Conservation (phyloP, 1,140 invertebrate species). For the Calycopis cecrops region DNA sequence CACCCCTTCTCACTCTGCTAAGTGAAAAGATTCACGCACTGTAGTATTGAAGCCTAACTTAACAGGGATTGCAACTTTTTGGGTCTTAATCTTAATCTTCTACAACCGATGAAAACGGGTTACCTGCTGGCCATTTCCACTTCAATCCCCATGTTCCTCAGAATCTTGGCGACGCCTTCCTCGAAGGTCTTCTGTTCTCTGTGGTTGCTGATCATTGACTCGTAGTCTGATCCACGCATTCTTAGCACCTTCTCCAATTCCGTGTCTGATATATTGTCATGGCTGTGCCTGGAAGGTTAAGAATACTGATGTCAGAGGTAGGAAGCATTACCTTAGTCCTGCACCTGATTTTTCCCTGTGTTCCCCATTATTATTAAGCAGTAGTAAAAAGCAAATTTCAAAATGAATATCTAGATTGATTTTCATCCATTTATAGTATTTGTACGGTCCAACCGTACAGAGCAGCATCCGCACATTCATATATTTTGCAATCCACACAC, state of each 20-base stretch:
- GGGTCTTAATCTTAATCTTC: background rate
- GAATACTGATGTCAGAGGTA: no score
- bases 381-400: background rate
- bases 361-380: background rate
- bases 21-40: no score
- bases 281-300: slow-evolving; percentile 74
- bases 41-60: no score
- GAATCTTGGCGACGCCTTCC: slow-evolving; percentile 78
- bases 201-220: slow-evolving; percentile 85
- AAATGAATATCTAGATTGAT: background rate
- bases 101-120: background rate
- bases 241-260: slow-evolving; percentile 83
- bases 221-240: slow-evolving; percentile 88
- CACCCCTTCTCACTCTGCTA: no score
- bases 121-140: slow-evolving; percentile 89
- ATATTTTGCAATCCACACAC: no score
- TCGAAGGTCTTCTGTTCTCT: slow-evolving; percentile 87
- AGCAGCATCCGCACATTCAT: no score
- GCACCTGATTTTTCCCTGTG: no score
- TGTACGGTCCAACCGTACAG: no score
- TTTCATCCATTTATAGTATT: no score
- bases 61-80: no score
- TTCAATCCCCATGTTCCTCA: slow-evolving; percentile 84
- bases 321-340: no score
- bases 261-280: slow-evolving; percentile 79